phyloP scores from a whole-genome alignment of 2,888 invertebrate genomes.

The Rhyacophila evoluta region DNA sequence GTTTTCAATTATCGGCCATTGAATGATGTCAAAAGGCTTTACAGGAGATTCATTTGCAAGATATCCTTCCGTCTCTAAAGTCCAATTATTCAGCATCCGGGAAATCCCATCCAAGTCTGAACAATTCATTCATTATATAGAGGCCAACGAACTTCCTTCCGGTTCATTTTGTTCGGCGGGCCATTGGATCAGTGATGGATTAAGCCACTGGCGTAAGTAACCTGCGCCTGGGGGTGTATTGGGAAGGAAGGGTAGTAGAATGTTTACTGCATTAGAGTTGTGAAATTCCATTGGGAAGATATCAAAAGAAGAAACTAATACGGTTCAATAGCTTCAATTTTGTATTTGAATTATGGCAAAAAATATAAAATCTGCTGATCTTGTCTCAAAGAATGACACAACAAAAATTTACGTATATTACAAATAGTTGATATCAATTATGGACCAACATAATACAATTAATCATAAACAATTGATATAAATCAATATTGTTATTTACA shows the following conservation, averaged over 20 bases:
- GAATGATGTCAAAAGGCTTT: background rate
- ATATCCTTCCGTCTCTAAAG: background rate
- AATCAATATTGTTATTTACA: no score
- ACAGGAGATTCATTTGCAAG: background rate
- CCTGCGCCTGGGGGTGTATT: background rate
- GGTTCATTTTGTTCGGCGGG: background rate
- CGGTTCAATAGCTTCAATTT: no score
- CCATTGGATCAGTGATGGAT: background rate
- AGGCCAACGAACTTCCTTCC: constrained; percentile 13
- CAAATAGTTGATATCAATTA: no score
- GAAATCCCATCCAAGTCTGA: constrained; percentile 1
- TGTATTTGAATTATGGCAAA: no score
- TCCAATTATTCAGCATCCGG: background rate
- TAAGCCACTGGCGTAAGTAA: background rate
- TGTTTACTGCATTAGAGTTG: background rate
- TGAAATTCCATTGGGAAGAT: background rate
- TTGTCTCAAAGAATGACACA: no score
- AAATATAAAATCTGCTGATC: no score
- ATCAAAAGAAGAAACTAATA: no score
- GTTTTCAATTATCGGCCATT: background rate
- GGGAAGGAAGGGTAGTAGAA: background rate
- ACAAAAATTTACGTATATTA: no score
- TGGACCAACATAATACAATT: no score
- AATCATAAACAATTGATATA: no score
- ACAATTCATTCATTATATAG: background rate